A percentile compares a stretch with the other conserved stretches of the same genome.
Conservation (phyloP, 2,888 invertebrate species). For the Netelia melanura region DNA sequence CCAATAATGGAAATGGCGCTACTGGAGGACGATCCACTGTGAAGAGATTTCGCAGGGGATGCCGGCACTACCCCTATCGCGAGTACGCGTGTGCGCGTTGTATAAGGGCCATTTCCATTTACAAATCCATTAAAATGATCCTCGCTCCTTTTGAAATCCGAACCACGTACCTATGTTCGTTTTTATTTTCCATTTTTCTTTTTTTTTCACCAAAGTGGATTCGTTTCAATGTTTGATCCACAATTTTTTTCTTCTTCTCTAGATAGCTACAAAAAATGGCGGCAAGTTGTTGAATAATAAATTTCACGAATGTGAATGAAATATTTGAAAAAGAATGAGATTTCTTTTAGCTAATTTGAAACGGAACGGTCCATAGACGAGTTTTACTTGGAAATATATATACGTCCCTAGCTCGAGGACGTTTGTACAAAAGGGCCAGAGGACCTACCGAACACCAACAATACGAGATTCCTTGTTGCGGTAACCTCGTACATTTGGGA, state of each 20-base stretch:
- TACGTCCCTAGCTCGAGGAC: conserved; percentile 24
- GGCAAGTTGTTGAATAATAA: too few relatives aligned
- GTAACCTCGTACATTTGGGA: conserved; percentile 36
- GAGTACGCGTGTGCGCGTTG: too few relatives aligned
- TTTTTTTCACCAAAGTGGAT: too few relatives aligned
- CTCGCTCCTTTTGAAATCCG: too few relatives aligned
- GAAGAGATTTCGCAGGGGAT: conserved; percentile 34
- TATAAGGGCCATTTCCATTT: too few relatives aligned
- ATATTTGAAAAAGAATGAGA: not conserved
- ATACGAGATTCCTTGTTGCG: conserved; percentile 45
- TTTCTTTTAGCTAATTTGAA: not conserved
- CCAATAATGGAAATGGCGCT: conserved; percentile 47
- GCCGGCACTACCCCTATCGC: too few relatives aligned
- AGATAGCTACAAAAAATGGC: too few relatives aligned
- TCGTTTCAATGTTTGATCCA: too few relatives aligned
- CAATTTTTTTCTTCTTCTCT: too few relatives aligned
- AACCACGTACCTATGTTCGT: too few relatives aligned
- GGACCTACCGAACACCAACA: conserved; percentile 10
- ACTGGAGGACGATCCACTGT: conserved; percentile 14
- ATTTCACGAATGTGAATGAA: not conserved
- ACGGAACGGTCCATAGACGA: not conserved
- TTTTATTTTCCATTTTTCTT: too few relatives aligned
- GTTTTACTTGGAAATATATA: conserved; percentile 1
- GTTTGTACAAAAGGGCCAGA: conserved; percentile 27
- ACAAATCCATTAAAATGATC: too few relatives aligned